Evolutionary conservation across 2,113 vertebrate species (phyloP).

Genomic region (Chinchilla lanigera): DNA sequence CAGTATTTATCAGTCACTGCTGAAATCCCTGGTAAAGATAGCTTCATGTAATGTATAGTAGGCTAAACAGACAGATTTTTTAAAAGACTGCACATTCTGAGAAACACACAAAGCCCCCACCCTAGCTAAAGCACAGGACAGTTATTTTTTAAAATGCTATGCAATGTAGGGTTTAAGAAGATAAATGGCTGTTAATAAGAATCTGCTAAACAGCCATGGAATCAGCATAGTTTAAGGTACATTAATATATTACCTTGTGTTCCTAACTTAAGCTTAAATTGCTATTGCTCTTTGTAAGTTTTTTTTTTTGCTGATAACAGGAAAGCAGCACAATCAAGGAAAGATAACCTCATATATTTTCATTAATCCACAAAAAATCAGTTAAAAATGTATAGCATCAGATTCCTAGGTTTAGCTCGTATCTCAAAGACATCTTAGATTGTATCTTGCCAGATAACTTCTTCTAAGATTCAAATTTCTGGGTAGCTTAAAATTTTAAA

Average conservation of each 20-base stretch:
- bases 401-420: neutral
- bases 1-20: neutral
- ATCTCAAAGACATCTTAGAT: neutral
- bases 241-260: neutral
- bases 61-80: neutral
- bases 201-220: neutral
- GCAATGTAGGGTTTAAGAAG: neutral
- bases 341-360: neutral
- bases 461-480: neutral
- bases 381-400: neutral
- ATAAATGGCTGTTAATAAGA: neutral
- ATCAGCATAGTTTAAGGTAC: neutral
- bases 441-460: neutral
- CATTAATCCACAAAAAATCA: neutral
- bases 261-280: neutral
- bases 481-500: neutral
- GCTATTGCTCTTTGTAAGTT: neutral
- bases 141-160: neutral
- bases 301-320: constrained; percentile 9
- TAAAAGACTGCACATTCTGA: neutral
- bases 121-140: neutral
- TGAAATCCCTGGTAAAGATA: neutral
- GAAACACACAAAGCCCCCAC: neutral
- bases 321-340: neutral
- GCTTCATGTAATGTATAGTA: neutral